Conservation (phyloP, 2,113 vertebrate species). For the Emberiza fucata region DNA sequence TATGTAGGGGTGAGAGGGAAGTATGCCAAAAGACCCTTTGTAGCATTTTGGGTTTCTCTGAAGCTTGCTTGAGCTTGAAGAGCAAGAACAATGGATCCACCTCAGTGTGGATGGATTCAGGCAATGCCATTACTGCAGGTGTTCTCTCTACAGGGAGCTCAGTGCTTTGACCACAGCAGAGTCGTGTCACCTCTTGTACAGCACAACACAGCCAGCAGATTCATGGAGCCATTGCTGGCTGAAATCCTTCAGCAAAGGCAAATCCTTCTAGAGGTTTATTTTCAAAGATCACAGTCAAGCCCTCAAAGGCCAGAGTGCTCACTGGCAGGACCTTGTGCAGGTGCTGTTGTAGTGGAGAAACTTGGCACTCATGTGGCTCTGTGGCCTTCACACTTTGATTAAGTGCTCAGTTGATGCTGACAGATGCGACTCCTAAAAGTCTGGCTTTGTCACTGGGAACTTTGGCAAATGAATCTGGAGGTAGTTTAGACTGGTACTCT, state of each 20-base stretch:
- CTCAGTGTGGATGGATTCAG: background rate
- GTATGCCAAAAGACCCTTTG: background rate
- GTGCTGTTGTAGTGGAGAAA: background rate
- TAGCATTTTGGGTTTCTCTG: background rate
- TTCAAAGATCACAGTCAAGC: background rate
- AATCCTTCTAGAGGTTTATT: background rate
- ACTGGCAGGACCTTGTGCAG: background rate
- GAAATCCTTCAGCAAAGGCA: background rate
- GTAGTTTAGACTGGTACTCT: background rate
- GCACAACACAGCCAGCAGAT: fast-evolving
- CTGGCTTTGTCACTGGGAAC: background rate
- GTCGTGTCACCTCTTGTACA: background rate
- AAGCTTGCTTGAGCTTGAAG: background rate
- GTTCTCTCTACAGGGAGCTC: background rate
- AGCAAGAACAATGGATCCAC: background rate
- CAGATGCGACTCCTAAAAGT: background rate
- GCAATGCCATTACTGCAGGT: background rate
- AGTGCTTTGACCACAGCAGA: background rate
- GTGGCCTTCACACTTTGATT: background rate
- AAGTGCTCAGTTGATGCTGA: background rate
- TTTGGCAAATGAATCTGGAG: background rate
- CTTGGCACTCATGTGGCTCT: fast-evolving
- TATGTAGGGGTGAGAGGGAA: background rate
- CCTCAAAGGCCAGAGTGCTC: background rate
- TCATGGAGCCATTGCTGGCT: fast-evolving